phyloP scores from a whole-genome alignment of 1,140 invertebrate species.

The Drosophila pachea region DNA sequence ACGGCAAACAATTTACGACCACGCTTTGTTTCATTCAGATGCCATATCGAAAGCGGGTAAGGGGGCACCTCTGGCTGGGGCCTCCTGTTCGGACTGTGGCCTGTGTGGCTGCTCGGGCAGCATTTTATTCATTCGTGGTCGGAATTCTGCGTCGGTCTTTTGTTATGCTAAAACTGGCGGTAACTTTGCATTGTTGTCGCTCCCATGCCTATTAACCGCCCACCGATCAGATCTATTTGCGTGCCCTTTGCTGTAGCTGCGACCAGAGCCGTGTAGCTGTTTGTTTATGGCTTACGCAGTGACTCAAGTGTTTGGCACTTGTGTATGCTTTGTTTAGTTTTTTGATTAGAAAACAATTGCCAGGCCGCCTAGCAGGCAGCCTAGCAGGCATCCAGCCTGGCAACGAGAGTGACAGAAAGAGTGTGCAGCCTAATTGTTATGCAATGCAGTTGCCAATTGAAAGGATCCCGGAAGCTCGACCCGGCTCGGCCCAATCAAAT shows the following conservation, averaged over 20 bases:
- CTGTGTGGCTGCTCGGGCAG: slow-evolving; percentile 4
- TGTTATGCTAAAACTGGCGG: slow-evolving; percentile 50
- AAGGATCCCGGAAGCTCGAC: not conserved
- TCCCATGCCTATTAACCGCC: slow-evolving; percentile 33
- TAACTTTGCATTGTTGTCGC: slow-evolving; percentile 58
- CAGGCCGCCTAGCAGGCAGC: slow-evolving; percentile 13
- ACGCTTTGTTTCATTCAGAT: slow-evolving; percentile 48
- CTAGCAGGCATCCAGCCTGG: no score
- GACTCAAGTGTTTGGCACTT: slow-evolving; percentile 68
- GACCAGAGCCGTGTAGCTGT: slow-evolving; percentile 31
- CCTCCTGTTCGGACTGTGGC: not conserved
- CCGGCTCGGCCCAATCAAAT: not conserved
- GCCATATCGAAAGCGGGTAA: not conserved
- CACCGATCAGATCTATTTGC: slow-evolving; percentile 35
- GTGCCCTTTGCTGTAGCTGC: slow-evolving; percentile 23
- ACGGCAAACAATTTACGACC: slow-evolving; percentile 32
- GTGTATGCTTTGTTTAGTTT: slow-evolving; percentile 66
- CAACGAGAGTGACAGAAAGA: not conserved
- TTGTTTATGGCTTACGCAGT: slow-evolving; percentile 73
- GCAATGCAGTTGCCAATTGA: slow-evolving; percentile 12
- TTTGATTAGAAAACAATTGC: slow-evolving; percentile 71
- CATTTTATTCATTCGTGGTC: slow-evolving; percentile 52
- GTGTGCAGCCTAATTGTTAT: slow-evolving; percentile 6
- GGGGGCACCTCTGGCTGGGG: not conserved
- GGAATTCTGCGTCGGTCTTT: slow-evolving; percentile 30